These are phyloP conservation scores for Rhyzopertha dominica DNA, from an alignment of 1,140 invertebrate species.

Conservation along the genomic window DNA sequence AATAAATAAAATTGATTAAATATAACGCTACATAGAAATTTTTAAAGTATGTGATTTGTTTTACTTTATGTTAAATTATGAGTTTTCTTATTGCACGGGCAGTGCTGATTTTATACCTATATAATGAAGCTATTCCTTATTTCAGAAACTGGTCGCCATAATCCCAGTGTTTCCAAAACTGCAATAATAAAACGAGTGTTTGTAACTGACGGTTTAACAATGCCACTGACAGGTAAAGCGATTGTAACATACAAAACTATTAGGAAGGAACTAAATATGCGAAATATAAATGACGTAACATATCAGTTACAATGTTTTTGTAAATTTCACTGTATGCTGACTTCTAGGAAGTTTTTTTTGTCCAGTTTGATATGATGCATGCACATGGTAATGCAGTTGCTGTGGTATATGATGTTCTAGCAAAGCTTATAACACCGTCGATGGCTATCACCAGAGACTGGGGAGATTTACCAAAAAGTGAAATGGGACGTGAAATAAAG, in stretches of 20 bases:
- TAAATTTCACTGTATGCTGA: not conserved
- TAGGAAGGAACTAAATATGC: slow-evolving; percentile 48
- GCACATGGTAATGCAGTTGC: slow-evolving; percentile 45
- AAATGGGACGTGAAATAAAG: slow-evolving; percentile 44
- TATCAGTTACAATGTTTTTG: slow-evolving; percentile 14
- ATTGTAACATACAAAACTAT: slow-evolving; percentile 52
- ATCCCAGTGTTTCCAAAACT: slow-evolving; percentile 36
- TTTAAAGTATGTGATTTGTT: not conserved
- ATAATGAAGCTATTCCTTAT: slow-evolving; percentile 12
- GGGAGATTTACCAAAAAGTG: slow-evolving; percentile 50
- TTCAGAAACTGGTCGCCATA: slow-evolving; percentile 52
- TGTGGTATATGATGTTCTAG: slow-evolving; percentile 47
- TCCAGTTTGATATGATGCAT: slow-evolving; percentile 44
- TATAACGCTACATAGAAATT: not conserved
- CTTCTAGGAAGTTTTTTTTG: slow-evolving; percentile 41
- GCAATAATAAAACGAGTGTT: slow-evolving; percentile 48
- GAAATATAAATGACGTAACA: slow-evolving; percentile 51
- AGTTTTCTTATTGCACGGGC: not conserved
- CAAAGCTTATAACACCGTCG: slow-evolving; percentile 46
- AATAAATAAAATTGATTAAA: not conserved
- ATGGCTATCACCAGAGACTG: slow-evolving; percentile 49
- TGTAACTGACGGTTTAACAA: slow-evolving; percentile 48
- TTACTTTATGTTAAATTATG: not conserved
- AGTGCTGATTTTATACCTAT: not conserved
- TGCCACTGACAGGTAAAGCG: slow-evolving; percentile 49